phyloP scores from a whole-genome alignment of 2,888 invertebrate species.

The Himalopsyche kuldschensis region DNA sequence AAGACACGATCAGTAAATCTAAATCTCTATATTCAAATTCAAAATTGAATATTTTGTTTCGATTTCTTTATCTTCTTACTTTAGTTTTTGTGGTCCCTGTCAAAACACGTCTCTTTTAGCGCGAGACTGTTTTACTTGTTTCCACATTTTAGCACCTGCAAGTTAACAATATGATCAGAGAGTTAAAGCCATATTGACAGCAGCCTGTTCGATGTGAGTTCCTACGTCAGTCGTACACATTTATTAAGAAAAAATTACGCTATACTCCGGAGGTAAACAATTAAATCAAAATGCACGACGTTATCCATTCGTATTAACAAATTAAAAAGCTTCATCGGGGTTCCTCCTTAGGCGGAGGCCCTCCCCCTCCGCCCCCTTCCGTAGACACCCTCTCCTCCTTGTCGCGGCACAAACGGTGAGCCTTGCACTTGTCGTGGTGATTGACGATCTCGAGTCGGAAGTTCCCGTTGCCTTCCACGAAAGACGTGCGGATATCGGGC shows the following conservation, averaged over 20 bases:
- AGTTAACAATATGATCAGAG: not conserved
- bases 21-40: too few species aligned
- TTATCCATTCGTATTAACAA: not conserved
- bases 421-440: slow-evolving; percentile 78
- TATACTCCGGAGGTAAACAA: slow-evolving; percentile 9
- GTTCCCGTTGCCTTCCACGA: slow-evolving; percentile 76
- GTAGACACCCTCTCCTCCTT: slow-evolving; percentile 48
- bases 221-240: not conserved
- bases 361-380: slow-evolving; percentile 23
- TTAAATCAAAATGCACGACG: not conserved
- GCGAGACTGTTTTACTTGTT: too few species aligned
- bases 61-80: too few species aligned
- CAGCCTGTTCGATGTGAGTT: not conserved
- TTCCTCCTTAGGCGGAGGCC: slow-evolving; percentile 15
- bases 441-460: slow-evolving; percentile 77
- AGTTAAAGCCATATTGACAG: not conserved
- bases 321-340: slow-evolving; percentile 24
- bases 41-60: too few species aligned
- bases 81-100: too few species aligned
- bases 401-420: slow-evolving; percentile 68
- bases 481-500: slow-evolving; percentile 74
- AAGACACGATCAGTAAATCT: too few species aligned
- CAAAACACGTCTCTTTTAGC: too few species aligned
- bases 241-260: not conserved
- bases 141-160: not conserved